A percentile compares a stretch with the other conserved stretches of the same genome.
Conservation (phyloP, 1,140 invertebrate species). For the Anastrepha obliqua region DNA sequence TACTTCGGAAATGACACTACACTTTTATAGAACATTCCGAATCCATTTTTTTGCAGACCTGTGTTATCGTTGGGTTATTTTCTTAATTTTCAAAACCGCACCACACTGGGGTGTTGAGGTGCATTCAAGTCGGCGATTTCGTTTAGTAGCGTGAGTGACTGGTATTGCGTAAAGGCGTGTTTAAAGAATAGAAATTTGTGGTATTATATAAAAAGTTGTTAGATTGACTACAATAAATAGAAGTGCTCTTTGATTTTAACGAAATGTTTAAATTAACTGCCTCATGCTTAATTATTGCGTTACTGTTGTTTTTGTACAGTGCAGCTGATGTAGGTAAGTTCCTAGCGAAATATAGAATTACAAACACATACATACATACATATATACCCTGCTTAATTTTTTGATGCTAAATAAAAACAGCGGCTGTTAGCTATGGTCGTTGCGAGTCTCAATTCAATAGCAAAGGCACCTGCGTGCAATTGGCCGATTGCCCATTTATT, state of each 20-base stretch:
- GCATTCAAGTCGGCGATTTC: not conserved
- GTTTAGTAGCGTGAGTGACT: not conserved
- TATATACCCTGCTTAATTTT: not conserved
- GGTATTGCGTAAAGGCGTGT: not conserved
- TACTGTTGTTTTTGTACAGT: not conserved
- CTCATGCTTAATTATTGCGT: not conserved
- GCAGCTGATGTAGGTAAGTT: not conserved
- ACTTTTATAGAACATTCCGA: no score
- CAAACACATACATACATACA: no score
- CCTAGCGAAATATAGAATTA: no score
- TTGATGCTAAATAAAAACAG: not conserved
- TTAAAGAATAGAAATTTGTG: not conserved
- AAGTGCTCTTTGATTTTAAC: no score
- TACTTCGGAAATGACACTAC: no score
- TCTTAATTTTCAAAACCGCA: not conserved
- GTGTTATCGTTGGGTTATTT: not conserved
- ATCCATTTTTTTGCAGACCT: no score
- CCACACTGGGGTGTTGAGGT: not conserved
- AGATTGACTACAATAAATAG: no score
- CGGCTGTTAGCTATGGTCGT: not conserved
- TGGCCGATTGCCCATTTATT: slow-evolving; percentile 71
- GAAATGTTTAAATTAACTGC: not conserved
- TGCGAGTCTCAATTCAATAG: slow-evolving; percentile 53
- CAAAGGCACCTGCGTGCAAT: slow-evolving; percentile 71
- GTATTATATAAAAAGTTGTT: no score